Evolutionary conservation across 1,140 invertebrate species (phyloP).

Genomic region (Cyclina sinensis): DNA sequence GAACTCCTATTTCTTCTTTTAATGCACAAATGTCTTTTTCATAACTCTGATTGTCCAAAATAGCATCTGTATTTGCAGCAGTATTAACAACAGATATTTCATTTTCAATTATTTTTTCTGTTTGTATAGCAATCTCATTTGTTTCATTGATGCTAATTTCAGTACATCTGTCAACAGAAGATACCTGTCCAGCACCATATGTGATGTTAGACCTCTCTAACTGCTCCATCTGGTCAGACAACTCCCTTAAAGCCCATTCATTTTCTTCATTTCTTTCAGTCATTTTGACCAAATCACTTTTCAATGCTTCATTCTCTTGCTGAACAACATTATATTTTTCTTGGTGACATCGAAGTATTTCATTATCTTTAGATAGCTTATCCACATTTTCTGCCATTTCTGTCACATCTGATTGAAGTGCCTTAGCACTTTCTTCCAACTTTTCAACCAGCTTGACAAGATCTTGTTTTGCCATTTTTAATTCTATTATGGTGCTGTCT

Average conservation of each 20-base stretch:
- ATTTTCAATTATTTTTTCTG: background rate
- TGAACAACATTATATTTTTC: background rate
- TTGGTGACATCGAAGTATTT: background rate
- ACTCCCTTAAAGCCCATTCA: slow-evolving; percentile 49
- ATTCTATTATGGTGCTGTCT: background rate
- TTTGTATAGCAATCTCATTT: background rate
- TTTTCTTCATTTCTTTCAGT: slow-evolving; percentile 46
- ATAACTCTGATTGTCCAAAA: background rate
- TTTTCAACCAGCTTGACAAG: slow-evolving; percentile 14
- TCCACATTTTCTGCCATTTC: slow-evolving; percentile 20
- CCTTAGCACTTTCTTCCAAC: slow-evolving; percentile 20
- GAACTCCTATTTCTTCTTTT: background rate
- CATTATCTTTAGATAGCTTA: slow-evolving; percentile 44
- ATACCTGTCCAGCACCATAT: background rate
- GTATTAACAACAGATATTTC: background rate
- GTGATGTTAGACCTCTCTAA: background rate
- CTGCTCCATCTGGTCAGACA: slow-evolving; percentile 5
- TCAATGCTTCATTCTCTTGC: slow-evolving; percentile 33
- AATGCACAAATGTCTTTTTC: background rate
- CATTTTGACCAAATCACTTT: slow-evolving; percentile 11
- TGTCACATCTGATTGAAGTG: background rate
- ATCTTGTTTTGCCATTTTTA: slow-evolving; percentile 3
- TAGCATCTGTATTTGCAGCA: background rate
- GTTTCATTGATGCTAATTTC: background rate
- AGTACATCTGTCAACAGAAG: background rate